Percentiles rank a stretch among this genome's conserved stretches.
These are phyloP conservation scores for Arrhamphus sclerolepis DNA, from an alignment of 2,797 vertebrate species.

Conservation along the genomic window DNA sequence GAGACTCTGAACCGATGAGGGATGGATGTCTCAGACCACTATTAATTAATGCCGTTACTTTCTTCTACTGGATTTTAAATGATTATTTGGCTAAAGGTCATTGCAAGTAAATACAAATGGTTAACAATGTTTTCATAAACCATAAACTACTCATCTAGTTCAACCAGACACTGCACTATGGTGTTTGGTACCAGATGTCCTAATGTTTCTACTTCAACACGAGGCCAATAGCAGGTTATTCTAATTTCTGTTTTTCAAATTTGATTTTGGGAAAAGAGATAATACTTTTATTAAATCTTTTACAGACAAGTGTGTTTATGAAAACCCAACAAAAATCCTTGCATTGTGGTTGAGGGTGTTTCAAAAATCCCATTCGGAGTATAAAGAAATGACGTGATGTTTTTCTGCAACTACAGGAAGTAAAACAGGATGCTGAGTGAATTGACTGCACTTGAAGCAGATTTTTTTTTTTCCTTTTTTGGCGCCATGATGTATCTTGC, in stretches of 20 bases:
- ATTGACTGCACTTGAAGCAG: constrained; percentile 55
- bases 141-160: too few relatives aligned
- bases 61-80: too few relatives aligned
- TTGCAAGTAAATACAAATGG: too few relatives aligned
- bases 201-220: background rate
- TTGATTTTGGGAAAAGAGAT: too few relatives aligned
- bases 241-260: too few relatives aligned
- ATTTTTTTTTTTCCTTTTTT: constrained; percentile 39
- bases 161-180: too few relatives aligned
- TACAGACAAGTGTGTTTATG: background rate
- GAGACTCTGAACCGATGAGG: too few relatives aligned
- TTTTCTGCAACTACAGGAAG: constrained; percentile 75
- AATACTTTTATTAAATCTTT: background rate
- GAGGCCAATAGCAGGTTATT: background rate
- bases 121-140: too few relatives aligned
- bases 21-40: too few relatives aligned
- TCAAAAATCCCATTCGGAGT: constrained; percentile 35
- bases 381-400: constrained; percentile 64
- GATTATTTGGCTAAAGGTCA: too few relatives aligned
- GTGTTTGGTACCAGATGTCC: too few relatives aligned
- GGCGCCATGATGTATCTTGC: constrained; percentile 6
- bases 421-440: constrained; percentile 80
- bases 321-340: constrained; percentile 3
- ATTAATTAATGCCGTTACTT: too few relatives aligned
- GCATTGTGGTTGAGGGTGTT: constrained; percentile 40